Evolutionary conservation across 2,888 invertebrate species (phyloP).

Genomic region (Antheraea yamamai): DNA sequence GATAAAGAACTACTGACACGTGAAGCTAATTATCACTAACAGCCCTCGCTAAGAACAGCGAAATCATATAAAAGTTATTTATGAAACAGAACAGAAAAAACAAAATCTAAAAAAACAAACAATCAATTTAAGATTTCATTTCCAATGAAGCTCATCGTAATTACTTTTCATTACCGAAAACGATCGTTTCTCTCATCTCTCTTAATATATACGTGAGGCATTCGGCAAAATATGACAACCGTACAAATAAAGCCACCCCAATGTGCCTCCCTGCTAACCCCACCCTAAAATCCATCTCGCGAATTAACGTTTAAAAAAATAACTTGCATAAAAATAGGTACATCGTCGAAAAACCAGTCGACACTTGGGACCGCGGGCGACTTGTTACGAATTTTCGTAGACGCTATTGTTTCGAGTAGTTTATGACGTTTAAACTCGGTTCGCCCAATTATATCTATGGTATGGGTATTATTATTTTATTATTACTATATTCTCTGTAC

Average conservation of each 20-base stretch:
- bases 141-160: constrained; percentile 14
- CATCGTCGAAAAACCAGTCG: constrained; percentile 30
- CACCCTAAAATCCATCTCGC: constrained; percentile 65
- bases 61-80: too few species aligned
- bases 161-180: constrained; percentile 22
- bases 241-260: constrained; percentile 6
- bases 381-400: constrained; percentile 43
- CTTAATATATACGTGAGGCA: constrained; percentile 21
- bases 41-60: neutral
- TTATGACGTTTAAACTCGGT: constrained; percentile 40
- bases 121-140: neutral
- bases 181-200: constrained; percentile 13
- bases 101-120: neutral
- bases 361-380: constrained; percentile 48
- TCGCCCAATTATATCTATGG: constrained; percentile 32
- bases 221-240: constrained; percentile 30
- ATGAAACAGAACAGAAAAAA: neutral
- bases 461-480: constrained; percentile 12
- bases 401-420: constrained; percentile 56
- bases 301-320: constrained; percentile 65
- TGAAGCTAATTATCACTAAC: too few species aligned
- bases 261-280: constrained; percentile 24
- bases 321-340: constrained; percentile 62
- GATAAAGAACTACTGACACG: too few species aligned
- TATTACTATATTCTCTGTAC: neutral